Evolutionary conservation across 2,113 vertebrate genomes (phyloP).

Genomic region (Geococcyx californianus): DNA sequence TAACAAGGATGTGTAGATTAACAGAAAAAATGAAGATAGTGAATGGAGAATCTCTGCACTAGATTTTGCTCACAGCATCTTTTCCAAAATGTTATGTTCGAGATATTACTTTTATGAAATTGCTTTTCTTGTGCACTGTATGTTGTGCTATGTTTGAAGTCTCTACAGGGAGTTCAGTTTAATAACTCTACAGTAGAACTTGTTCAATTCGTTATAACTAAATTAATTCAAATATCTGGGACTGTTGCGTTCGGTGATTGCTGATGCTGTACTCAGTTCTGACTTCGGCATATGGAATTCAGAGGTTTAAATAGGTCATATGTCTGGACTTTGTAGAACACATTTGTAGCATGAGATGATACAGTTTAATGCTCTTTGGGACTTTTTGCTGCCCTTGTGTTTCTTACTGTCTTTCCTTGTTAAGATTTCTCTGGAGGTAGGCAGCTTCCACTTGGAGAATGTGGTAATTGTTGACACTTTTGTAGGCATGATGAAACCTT

Average conservation of each 20-base stretch:
- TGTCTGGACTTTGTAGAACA: conserved; percentile 3
- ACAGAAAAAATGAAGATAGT: background rate
- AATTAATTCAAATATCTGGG: conserved; percentile 39
- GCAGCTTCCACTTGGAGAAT: background rate
- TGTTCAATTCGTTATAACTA: conserved; percentile 30
- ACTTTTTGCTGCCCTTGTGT: background rate
- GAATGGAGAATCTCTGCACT: background rate
- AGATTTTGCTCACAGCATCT: background rate
- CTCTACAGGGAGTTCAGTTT: conserved; percentile 16
- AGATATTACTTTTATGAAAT: conserved; percentile 43
- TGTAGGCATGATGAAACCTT: background rate
- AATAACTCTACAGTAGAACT: background rate
- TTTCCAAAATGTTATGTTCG: background rate
- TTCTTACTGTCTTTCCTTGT: conserved; percentile 16
- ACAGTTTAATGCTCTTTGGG: conserved; percentile 16
- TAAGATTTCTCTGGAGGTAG: conserved; percentile 3
- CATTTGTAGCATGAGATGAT: background rate
- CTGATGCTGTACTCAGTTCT: background rate
- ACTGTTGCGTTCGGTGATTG: background rate
- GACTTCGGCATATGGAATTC: conserved; percentile 32
- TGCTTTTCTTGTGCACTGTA: background rate
- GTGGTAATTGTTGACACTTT: conserved; percentile 21
- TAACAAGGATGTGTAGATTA: background rate
- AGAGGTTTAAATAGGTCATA: conserved; percentile 15
- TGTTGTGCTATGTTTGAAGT: background rate